phyloP scores from a whole-genome alignment of 2,888 invertebrate species.

The Drosophila putrida region DNA sequence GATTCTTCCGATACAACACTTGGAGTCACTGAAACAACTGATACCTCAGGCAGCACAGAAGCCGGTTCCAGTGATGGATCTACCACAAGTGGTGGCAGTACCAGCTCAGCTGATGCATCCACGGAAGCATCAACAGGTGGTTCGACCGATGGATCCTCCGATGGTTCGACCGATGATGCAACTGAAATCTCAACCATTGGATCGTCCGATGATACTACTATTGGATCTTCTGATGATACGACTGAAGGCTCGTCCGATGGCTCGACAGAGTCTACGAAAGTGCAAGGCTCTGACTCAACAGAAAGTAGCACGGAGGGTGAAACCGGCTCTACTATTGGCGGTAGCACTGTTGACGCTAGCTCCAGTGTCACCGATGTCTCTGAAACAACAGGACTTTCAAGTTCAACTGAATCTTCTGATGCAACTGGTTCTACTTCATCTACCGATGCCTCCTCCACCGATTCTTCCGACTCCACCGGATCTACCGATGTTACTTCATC shows the following conservation, averaged over 20 bases:
- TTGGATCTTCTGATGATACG: neutral
- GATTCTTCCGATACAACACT: conserved; percentile 25
- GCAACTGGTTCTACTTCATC: conserved; percentile 4
- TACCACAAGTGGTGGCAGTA: conserved; percentile 13
- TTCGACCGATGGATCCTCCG: conserved; percentile 20
- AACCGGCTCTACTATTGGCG: conserved; percentile 23
- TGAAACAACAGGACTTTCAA: conserved; percentile 4
- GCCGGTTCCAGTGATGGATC: conserved; percentile 22
- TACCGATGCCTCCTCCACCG: conserved; percentile 3
- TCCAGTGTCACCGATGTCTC: conserved; percentile 23
- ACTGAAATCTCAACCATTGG: conserved; percentile 6
- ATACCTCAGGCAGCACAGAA: conserved; percentile 18
- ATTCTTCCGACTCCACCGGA: conserved; percentile 6
- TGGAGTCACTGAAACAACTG: conserved; percentile 29
- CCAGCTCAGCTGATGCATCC: conserved; percentile 8
- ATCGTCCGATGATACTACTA: conserved; percentile 3
- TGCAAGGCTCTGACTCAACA: conserved; percentile 28
- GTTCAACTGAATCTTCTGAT: conserved; percentile 12
- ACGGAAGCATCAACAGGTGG: conserved; percentile 30
- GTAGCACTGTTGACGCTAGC: conserved; percentile 12
- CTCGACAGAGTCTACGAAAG: conserved; percentile 26
- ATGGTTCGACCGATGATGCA: conserved; percentile 3
- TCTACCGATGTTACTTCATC: conserved; percentile 35
- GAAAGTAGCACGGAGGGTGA: conserved; percentile 28
- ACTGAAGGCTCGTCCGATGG: conserved; percentile 5